These are phyloP conservation scores for Calephelis perditalis DNA, from an alignment of 2,888 invertebrate species.

Conservation along the genomic window DNA sequence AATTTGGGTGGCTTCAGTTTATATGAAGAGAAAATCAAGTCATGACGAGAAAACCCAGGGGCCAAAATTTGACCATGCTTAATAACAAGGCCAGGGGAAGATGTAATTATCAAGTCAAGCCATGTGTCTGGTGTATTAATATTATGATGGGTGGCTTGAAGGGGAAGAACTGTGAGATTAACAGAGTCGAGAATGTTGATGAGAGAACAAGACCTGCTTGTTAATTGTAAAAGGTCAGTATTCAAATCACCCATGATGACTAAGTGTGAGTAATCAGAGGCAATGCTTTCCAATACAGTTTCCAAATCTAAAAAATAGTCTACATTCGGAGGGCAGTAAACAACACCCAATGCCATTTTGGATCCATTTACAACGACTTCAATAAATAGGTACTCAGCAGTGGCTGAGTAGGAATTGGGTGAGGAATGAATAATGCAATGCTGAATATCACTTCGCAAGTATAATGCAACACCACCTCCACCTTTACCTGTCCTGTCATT, in stretches of 20 bases:
- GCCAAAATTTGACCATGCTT: neutral
- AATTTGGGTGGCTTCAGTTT: neutral
- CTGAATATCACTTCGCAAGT: too few relatives aligned
- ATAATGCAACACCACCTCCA: too few relatives aligned
- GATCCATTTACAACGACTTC: neutral
- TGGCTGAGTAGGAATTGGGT: neutral
- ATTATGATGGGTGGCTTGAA: neutral
- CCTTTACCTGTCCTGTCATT: too few relatives aligned
- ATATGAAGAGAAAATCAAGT: neutral
- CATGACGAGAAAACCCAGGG: neutral
- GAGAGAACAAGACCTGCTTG: neutral
- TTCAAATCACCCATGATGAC: neutral
- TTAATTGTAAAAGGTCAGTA: neutral
- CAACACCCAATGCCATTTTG: too few relatives aligned
- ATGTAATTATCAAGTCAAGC: neutral
- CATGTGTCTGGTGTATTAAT: neutral
- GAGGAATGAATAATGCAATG: too few relatives aligned
- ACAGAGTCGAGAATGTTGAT: neutral
- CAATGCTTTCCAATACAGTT: neutral
- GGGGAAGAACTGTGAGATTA: neutral
- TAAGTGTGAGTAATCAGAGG: too few relatives aligned
- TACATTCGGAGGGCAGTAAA: neutral
- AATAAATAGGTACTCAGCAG: neutral
- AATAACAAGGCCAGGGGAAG: neutral
- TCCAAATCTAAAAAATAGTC: neutral